A percentile compares a stretch with the other conserved stretches of the same genome.
phyloP scores from a whole-genome alignment of 2,113 vertebrate species.

The Hippocampus barbouri region DNA sequence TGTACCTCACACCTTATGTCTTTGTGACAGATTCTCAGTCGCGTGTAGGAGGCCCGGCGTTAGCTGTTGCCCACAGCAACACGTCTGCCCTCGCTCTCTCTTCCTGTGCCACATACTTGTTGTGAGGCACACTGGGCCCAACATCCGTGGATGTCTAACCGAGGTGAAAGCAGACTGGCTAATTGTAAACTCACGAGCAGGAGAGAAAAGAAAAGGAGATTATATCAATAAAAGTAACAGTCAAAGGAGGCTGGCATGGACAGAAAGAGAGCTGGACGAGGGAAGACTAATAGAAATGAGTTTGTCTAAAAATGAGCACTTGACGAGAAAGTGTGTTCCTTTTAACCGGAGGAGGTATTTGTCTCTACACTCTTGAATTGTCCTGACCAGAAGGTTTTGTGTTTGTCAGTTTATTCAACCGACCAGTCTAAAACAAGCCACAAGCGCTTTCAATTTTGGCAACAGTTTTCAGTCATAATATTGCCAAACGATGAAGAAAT shows the following conservation, averaged over 20 bases:
- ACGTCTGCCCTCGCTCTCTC: conserved; percentile 44
- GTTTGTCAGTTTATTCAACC: neutral
- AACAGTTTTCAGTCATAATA: neutral
- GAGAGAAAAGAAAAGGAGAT: conserved; percentile 15
- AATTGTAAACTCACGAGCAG: conserved; percentile 66
- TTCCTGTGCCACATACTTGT: conserved; percentile 64
- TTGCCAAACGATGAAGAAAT: neutral
- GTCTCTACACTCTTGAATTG: neutral
- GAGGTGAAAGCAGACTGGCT: conserved; percentile 56
- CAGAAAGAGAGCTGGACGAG: conserved; percentile 38
- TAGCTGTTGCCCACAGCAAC: conserved; percentile 52
- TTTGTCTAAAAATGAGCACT: conserved; percentile 18
- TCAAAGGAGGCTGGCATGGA: conserved; percentile 24
- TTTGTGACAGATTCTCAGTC: conserved; percentile 13
- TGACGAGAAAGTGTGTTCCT: neutral
- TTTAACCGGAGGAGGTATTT: neutral
- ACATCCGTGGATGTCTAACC: conserved; percentile 65
- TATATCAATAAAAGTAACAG: conserved; percentile 23
- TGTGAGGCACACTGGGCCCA: conserved; percentile 56
- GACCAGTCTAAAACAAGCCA: neutral
- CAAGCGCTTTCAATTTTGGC: neutral
- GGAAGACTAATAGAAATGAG: conserved; percentile 35
- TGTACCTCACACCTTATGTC: conserved; percentile 49
- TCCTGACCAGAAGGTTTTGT: neutral
- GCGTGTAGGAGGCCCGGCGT: conserved; percentile 55